Conservation (phyloP, 2,888 invertebrate genomes). For the Athripsodes cinereus region DNA sequence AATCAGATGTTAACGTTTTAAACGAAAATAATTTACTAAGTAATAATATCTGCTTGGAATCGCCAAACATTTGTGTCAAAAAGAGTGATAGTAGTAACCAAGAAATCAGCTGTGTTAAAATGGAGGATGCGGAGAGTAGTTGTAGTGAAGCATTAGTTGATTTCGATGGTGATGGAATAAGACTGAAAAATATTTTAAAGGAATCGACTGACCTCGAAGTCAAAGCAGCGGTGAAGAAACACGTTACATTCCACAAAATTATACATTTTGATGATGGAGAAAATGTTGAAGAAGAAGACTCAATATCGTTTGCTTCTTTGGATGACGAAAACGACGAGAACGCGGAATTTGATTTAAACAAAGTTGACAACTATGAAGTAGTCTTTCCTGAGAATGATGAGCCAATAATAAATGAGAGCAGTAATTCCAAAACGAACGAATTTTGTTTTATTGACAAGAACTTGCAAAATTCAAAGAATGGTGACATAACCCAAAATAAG, state of each 20-base stretch:
- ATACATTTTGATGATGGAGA: constrained; percentile 50
- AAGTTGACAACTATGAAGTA: constrained; percentile 17
- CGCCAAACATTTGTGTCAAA: background rate
- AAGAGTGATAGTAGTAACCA: background rate
- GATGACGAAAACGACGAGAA: constrained; percentile 21
- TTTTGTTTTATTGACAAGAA: background rate
- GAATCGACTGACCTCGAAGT: constrained; percentile 11
- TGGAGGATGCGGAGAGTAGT: background rate
- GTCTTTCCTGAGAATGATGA: constrained; percentile 5
- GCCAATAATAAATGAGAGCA: constrained; percentile 1
- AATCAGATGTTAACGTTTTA: constrained; percentile 1
- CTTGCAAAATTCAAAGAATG: background rate
- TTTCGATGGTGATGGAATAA: constrained; percentile 6
- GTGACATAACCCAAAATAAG: background rate
- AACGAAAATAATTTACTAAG: background rate
- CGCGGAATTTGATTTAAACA: constrained; percentile 19
- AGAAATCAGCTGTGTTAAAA: background rate
- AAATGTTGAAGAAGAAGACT: constrained; percentile 29
- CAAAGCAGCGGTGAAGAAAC: constrained; percentile 37
- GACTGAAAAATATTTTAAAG: constrained; percentile 22
- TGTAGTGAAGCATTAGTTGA: background rate
- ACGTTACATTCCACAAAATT: constrained; percentile 46
- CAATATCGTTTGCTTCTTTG: constrained; percentile 22
- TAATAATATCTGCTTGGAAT: background rate
- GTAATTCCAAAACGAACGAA: background rate